phyloP scores from a whole-genome alignment of 2,888 invertebrate genomes.

The Phyto melanocephala region DNA sequence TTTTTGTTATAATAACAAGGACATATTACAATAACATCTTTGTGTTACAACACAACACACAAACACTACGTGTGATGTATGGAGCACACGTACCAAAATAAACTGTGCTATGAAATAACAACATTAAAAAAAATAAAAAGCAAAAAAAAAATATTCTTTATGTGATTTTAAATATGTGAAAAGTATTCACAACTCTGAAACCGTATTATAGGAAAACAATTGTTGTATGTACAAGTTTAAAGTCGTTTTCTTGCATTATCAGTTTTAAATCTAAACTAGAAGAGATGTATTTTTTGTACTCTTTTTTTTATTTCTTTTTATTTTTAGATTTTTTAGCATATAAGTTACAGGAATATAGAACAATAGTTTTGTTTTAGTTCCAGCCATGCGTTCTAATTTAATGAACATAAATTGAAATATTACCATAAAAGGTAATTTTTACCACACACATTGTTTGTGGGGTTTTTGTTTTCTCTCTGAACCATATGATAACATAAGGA shows the following conservation, averaged over 20 bases:
- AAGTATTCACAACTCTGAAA: constrained; percentile 53
- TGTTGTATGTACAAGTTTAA: constrained; percentile 20
- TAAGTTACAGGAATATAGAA: constrained; percentile 50
- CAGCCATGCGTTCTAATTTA: constrained; percentile 70
- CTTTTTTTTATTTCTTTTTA: neutral
- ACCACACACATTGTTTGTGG: constrained; percentile 55
- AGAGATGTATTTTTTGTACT: constrained; percentile 25
- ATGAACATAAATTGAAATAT: constrained; percentile 73
- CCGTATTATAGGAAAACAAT: constrained; percentile 48
- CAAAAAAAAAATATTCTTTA: constrained; percentile 27
- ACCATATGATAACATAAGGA: constrained; percentile 56
- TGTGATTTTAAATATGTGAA: constrained; percentile 65
- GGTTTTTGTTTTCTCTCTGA: neutral
- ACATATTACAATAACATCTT: constrained; percentile 53
- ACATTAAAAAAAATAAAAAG: neutral
- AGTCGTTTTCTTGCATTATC: constrained; percentile 39
- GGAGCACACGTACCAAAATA: constrained; percentile 56
- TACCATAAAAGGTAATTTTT: constrained; percentile 70
- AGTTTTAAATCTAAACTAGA: constrained; percentile 63
- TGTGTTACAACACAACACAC: constrained; percentile 2
- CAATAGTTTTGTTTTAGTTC: constrained; percentile 63
- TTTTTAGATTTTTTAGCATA: neutral
- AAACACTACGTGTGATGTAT: constrained; percentile 57
- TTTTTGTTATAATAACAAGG: constrained; percentile 59
- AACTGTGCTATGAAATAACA: neutral